Evolutionary conservation across 1,140 invertebrate species (phyloP).

Genomic region (Neotoxoptera formosana): DNA sequence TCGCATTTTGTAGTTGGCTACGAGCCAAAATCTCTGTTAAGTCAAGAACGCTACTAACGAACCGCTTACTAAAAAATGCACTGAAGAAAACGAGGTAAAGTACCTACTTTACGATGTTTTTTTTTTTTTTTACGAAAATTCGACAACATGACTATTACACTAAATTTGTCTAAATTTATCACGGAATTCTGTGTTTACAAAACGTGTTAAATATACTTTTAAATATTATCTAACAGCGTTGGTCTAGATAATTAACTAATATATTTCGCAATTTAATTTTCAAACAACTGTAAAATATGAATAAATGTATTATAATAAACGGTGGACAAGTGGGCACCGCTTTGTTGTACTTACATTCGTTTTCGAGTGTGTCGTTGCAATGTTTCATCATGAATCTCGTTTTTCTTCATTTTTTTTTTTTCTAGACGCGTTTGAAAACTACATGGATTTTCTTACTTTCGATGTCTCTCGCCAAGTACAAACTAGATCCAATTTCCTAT

Average conservation of each 20-base stretch:
- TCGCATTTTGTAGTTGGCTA: constrained; percentile 50
- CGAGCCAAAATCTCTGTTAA: constrained; percentile 42
- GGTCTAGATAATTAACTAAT: background rate
- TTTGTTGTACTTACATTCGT: no score
- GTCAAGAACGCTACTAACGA: constrained; percentile 40
- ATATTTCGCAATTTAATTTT: background rate
- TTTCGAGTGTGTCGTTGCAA: no score
- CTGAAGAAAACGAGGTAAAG: background rate
- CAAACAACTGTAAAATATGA: background rate
- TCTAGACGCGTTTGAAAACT: no score
- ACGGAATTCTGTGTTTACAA: background rate
- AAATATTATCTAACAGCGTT: background rate
- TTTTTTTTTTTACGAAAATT: background rate
- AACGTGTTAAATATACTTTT: background rate
- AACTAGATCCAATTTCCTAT: no score
- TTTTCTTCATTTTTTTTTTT: no score
- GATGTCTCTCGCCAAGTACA: no score
- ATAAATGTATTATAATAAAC: no score
- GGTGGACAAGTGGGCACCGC: no score
- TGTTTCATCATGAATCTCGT: no score
- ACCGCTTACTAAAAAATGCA: background rate
- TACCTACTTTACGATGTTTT: background rate
- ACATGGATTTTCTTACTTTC: no score
- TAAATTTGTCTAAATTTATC: background rate
- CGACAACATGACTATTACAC: background rate